Base-by-base conservation (phyloP, 2,113 vertebrate species). In the Corythaixoides concolor region DNA sequence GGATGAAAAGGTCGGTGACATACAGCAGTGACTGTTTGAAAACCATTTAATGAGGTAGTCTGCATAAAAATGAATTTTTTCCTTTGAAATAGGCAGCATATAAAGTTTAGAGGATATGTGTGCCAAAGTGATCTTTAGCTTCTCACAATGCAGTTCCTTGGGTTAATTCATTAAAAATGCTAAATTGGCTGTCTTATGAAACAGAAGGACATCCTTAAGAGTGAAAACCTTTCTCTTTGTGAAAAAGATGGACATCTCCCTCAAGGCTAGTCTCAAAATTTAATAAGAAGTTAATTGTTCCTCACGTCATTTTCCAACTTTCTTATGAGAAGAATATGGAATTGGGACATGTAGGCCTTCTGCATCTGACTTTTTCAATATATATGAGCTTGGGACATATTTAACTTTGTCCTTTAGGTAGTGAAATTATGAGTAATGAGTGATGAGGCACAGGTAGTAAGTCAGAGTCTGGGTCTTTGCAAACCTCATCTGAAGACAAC, bases 21-120 rank as follows among this genome's bases (percentile, higher is more conserved):
- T 77, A 83, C 12, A 91, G 30, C 19, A 88, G 27, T 47, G 74
- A 94, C 28, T 66, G 47, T 81, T 12, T 89, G 52, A 93, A 95
- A 94, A 84, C 2, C 16, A 47, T 87, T 95, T 94, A 95, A 96
- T 96, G 70, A 96, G 39, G 22, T 39, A 74, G 41, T 92, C 13
- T 12, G 11, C 81, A 89, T 88, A 85, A 91, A 92, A 92, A 91
- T 33, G 12, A 83, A 7, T 0, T 75, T 76, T 89, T 45, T 56
- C 28, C 32, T 95, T 88, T 75, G 72, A 93, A 94, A 81, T 5
- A 47, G 35, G 39, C 9, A 85, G 35, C 0, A 5, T 66, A 30
- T 10, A 33, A 80, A 62, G 22, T 93, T 85, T 83, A 62, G 28
- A 84, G 8, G 39, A 32, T 50, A 66, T 2, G 5, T 2, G 5